A percentile compares a stretch with the other conserved stretches of the same genome.
phyloP scores from a whole-genome alignment of 2,888 invertebrate genomes.

The Mactromeris polynyma region DNA sequence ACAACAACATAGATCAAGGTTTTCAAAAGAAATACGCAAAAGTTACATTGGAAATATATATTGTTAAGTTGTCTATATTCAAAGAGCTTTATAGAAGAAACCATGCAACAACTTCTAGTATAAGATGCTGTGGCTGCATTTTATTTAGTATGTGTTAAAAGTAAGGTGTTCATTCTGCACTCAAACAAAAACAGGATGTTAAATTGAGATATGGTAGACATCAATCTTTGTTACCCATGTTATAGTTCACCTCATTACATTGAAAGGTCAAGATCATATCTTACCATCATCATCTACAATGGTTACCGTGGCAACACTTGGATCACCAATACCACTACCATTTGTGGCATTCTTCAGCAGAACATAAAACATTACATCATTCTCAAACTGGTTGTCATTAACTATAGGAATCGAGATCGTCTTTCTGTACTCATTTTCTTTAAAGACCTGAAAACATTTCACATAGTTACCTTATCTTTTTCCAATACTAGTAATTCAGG shows the following conservation, averaged over 20 bases:
- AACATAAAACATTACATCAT: conserved; percentile 84
- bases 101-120: background rate
- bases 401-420: conserved; percentile 83
- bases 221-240: no score
- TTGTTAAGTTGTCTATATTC: no score
- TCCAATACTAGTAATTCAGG: no score
- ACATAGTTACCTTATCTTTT: no score
- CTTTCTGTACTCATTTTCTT: conserved; percentile 83
- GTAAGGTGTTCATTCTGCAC: background rate
- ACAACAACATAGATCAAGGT: no score
- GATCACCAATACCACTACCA: conserved; percentile 83
- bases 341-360: conserved; percentile 84
- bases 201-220: background rate
- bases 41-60: no score
- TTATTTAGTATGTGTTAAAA: background rate
- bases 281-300: conserved; percentile 86
- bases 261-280: conserved; percentile 37
- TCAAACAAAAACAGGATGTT: background rate
- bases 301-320: conserved; percentile 83
- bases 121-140: no score
- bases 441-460: conserved; percentile 78
- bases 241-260: background rate
- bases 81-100: background rate
- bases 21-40: no score
- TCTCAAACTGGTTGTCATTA: conserved; percentile 85